These are phyloP conservation scores for Pangasius sanitwongsei DNA, from an alignment of 2,797 vertebrate species.

Conservation along the genomic window DNA sequence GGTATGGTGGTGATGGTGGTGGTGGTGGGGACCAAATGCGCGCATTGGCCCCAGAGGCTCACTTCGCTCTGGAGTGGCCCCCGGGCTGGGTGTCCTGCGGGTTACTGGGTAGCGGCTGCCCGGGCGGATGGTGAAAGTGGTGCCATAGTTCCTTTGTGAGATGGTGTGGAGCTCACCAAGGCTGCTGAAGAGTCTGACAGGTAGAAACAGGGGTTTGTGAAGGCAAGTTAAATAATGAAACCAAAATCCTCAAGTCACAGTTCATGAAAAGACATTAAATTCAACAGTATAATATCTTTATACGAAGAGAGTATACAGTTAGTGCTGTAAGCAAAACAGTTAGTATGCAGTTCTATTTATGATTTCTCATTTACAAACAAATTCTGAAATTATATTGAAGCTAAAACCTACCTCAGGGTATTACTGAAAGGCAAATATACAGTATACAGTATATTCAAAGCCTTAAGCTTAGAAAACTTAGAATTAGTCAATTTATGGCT, in stretches of 20 bases:
- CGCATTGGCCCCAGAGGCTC: slow-evolving; percentile 79
- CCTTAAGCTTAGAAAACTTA: slow-evolving; percentile 20
- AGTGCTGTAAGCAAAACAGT: slow-evolving; percentile 21
- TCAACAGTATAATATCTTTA: neutral
- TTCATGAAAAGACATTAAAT: neutral
- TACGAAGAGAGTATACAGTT: neutral
- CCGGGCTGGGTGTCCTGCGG: slow-evolving; percentile 91
- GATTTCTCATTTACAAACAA: slow-evolving; percentile 7
- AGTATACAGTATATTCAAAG: neutral
- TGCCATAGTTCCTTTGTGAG: slow-evolving; percentile 91
- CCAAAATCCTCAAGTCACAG: slow-evolving; percentile 3
- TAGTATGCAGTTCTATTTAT: slow-evolving; percentile 22
- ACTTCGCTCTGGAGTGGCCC: slow-evolving; percentile 87
- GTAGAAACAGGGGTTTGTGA: slow-evolving; percentile 50
- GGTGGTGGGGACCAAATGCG: slow-evolving; percentile 72
- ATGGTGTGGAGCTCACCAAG: slow-evolving; percentile 96
- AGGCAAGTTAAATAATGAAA: slow-evolving; percentile 18
- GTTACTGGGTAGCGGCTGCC: slow-evolving; percentile 93
- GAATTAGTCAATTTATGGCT: slow-evolving; percentile 18
- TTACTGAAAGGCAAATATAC: slow-evolving; percentile 1
- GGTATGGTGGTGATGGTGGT: slow-evolving; percentile 76
- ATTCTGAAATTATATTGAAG: neutral
- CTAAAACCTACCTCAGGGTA: slow-evolving; percentile 13
- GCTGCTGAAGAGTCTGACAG: slow-evolving; percentile 96
- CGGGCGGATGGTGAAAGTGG: slow-evolving; percentile 91